These are phyloP conservation scores for Protobothrops flavoviridis DNA, from an alignment of 2,113 vertebrate genomes.

Conservation along the genomic window DNA sequence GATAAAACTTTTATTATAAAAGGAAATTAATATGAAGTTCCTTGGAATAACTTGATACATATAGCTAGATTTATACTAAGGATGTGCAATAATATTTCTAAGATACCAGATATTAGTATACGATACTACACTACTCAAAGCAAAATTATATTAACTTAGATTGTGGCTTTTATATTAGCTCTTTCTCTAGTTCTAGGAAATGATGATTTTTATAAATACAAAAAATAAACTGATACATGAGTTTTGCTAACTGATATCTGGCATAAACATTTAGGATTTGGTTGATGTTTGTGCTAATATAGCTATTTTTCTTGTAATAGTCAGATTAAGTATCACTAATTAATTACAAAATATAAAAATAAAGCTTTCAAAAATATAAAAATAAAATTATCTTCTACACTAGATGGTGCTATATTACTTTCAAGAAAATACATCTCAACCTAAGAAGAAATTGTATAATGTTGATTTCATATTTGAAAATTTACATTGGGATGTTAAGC, in stretches of 20 bases:
- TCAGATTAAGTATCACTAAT: conserved; percentile 16
- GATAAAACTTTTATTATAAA: background rate
- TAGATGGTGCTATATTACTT: conserved; percentile 80
- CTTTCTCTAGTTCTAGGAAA: background rate
- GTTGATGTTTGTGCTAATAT: background rate
- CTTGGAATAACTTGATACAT: background rate
- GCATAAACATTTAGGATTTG: background rate
- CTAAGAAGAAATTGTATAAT: conserved; percentile 5
- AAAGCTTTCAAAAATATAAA: conserved; percentile 27
- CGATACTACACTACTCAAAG: background rate
- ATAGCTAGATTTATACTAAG: background rate
- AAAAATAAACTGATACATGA: background rate
- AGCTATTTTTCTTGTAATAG: background rate
- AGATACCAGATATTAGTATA: background rate
- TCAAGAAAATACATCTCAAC: conserved; percentile 37
- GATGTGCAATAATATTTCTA: background rate
- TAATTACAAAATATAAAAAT: conserved; percentile 17
- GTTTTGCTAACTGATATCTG: background rate
- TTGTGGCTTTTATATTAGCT: background rate
- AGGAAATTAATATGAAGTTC: background rate
- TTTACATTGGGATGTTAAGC: conserved; percentile 7
- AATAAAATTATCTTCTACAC: conserved; percentile 52
- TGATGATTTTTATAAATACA: background rate
- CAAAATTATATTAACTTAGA: background rate
- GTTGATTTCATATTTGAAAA: conserved; percentile 43